Conservation (phyloP, 1,140 invertebrate species). For the Dinoponera quadriceps region DNA sequence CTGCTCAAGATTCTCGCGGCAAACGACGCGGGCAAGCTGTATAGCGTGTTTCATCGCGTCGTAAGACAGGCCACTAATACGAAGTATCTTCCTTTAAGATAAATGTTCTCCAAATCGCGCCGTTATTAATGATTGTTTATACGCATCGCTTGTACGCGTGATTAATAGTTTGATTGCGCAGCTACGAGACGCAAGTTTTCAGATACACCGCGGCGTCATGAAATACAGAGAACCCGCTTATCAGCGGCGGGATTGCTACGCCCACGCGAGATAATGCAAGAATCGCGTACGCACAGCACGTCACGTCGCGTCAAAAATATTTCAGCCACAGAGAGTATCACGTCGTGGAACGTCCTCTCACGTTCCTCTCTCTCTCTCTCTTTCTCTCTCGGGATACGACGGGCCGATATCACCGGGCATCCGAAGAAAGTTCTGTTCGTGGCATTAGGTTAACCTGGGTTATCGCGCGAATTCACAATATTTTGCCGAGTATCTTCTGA, state of each 20-base stretch:
- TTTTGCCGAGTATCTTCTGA: slow-evolving; percentile 33
- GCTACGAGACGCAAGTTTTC: slow-evolving; percentile 14
- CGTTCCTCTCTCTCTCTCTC: slow-evolving; percentile 1
- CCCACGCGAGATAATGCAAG: slow-evolving; percentile 75
- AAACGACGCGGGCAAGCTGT: too few relatives aligned
- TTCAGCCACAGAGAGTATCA: neutral
- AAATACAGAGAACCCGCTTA: slow-evolving; percentile 63
- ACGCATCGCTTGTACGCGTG: neutral
- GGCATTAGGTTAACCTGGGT: slow-evolving; percentile 38
- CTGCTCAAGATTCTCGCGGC: too few relatives aligned
- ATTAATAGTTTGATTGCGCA: slow-evolving; percentile 26
- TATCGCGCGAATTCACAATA: slow-evolving; percentile 64
- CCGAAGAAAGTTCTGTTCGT: slow-evolving; percentile 27
- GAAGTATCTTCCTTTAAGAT: neutral
- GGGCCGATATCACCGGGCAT: slow-evolving; percentile 3
- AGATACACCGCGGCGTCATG: slow-evolving; percentile 20
- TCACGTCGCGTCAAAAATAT: slow-evolving; percentile 53
- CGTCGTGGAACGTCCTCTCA: slow-evolving; percentile 12
- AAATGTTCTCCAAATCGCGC: neutral
- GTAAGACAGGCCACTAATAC: neutral
- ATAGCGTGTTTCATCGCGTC: too few relatives aligned
- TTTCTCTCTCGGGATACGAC: too few relatives aligned
- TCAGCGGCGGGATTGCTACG: slow-evolving; percentile 64
- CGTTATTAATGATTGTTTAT: slow-evolving; percentile 35
- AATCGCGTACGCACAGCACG: neutral